A percentile compares a stretch with the other conserved stretches of the same genome.
Conservation (phyloP, 2,888 invertebrate species). For the Alcis repandata region DNA sequence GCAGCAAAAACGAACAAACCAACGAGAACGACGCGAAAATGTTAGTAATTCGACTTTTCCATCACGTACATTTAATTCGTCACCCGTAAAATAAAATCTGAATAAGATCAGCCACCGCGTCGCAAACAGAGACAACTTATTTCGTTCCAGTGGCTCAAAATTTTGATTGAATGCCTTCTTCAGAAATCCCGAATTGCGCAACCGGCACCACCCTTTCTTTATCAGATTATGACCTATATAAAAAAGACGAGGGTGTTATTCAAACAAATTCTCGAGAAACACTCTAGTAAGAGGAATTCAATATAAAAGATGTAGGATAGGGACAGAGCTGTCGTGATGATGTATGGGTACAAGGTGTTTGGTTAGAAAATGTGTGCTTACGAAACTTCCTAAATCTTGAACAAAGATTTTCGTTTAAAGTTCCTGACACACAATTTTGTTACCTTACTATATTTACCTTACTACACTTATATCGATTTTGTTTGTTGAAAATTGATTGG, state of each 20-base stretch:
- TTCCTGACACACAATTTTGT: too few relatives aligned
- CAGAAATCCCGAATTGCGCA: conserved; percentile 11
- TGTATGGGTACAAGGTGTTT: conserved; percentile 5
- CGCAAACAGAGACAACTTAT: neutral
- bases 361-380: neutral
- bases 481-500: too few relatives aligned
- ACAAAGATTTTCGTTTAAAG: neutral
- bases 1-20: too few relatives aligned
- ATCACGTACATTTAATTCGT: too few relatives aligned
- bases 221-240: conserved; percentile 38
- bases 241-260: conserved; percentile 40
- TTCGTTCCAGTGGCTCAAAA: conserved; percentile 8
- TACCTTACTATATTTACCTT: too few relatives aligned
- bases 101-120: too few relatives aligned
- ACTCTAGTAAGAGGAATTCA: conserved; percentile 29
- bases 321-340: conserved; percentile 23
- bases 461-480: too few relatives aligned
- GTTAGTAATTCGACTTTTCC: too few relatives aligned
- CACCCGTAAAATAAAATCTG: too few relatives aligned
- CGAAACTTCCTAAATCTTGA: neutral
- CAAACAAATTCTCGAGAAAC: conserved; percentile 38
- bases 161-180: conserved; percentile 15
- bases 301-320: conserved; percentile 26
- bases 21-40: too few relatives aligned
- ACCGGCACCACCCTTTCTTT: conserved; percentile 25